Percentiles rank a stretch among this genome's conserved stretches.
Conservation (phyloP, 2,797 vertebrate genomes). For the Lacerta agilis region DNA sequence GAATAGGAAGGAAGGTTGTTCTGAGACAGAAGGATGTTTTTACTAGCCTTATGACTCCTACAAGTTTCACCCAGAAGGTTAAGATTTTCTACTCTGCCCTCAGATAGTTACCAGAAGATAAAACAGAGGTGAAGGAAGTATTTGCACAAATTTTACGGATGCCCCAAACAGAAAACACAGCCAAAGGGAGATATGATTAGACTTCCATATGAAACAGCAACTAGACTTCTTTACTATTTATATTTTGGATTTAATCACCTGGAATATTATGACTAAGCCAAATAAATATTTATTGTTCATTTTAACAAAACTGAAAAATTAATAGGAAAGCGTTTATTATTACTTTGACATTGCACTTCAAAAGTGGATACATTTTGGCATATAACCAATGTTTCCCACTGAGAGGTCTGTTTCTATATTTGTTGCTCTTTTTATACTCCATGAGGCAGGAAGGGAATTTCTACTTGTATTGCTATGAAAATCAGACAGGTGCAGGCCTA, state of each 20-base stretch:
- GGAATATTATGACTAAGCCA: neutral
- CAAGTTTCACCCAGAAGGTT: slow-evolving; percentile 42
- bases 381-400: neutral
- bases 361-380: neutral
- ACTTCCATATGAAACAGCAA: slow-evolving; percentile 18
- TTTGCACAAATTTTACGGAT: neutral
- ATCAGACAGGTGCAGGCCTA: slow-evolving; percentile 23
- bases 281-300: neutral
- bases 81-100: neutral
- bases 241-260: neutral
- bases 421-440: slow-evolving; percentile 7
- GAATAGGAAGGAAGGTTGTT: slow-evolving; percentile 30
- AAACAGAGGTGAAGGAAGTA: neutral
- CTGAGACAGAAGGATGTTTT: neutral
- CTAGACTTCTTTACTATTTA: neutral
- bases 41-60: slow-evolving; percentile 20
- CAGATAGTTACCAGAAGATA: slow-evolving; percentile 17
- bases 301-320: neutral
- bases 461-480: slow-evolving; percentile 32
- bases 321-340: neutral
- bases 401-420: neutral
- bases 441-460: slow-evolving; percentile 40
- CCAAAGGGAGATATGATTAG: slow-evolving; percentile 20
- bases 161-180: neutral
- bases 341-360: neutral